Evolutionary conservation across 2,797 vertebrate species (phyloP).

Genomic region (Melanotaenia parkinsoni): DNA sequence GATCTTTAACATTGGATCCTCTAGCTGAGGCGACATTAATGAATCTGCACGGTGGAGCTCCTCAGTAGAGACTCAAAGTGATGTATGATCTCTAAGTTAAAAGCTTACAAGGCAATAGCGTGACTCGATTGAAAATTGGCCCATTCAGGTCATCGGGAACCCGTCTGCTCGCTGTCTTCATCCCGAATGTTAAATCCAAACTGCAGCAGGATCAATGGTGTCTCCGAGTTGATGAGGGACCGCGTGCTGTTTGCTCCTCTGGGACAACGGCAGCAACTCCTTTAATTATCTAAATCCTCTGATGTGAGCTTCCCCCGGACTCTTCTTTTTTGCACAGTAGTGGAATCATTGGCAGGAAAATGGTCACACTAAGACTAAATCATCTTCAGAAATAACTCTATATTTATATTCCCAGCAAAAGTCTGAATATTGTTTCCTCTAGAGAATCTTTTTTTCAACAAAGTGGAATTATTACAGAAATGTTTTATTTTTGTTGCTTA

Average conservation of each 20-base stretch:
- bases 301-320: neutral
- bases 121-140: neutral
- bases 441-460: too few species aligned
- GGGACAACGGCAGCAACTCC: neutral
- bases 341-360: neutral
- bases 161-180: constrained; percentile 13
- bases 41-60: neutral
- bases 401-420: too few species aligned
- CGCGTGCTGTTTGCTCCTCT: neutral
- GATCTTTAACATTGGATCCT: constrained; percentile 3
- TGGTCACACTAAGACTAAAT: neutral
- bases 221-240: neutral
- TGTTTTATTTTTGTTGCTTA: too few species aligned
- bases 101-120: constrained; percentile 27
- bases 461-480: too few species aligned
- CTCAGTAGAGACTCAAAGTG: constrained; percentile 8
- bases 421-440: too few species aligned
- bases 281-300: constrained; percentile 17
- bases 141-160: constrained; percentile 11
- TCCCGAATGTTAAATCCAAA: neutral
- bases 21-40: neutral
- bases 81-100: neutral
- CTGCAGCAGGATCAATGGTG: constrained; percentile 1
- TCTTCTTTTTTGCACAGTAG: neutral
- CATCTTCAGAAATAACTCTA: too few species aligned